Base-by-base conservation (phyloP, 2,888 invertebrate species). In the Camponotus fellah region DNA sequence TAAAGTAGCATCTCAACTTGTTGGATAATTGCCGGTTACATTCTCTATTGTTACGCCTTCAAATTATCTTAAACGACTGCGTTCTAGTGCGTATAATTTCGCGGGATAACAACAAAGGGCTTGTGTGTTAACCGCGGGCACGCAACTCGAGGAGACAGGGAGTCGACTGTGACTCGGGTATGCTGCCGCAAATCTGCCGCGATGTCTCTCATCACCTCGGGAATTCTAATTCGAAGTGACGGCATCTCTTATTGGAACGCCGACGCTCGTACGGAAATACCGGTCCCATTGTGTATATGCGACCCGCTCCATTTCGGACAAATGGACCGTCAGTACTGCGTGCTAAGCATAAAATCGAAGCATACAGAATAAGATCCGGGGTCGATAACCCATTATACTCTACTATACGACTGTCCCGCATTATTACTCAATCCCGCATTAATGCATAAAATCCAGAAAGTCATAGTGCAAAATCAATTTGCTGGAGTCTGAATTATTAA, bases 141-240 rank as follows among this genome's bases (percentile, higher is more conserved):
- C 49, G 34, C 49, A 12, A 58, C 1, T 14, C 21, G 53, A 4
- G 21, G 60, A 40, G n/a, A 60, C 21, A 26, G 40, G 9, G 26
- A 6, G 46, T n/a, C 17, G 66, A 87, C 65, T 65, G 6, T 49
- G 80, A 83, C 72, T 66, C 5, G 86, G 49, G 49, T 72, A 62
- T 40, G 56, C 66, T 71, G 82, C 12, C 8, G 85, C 80, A 82
- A 87, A 89, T 89, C 83, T 83, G 34, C 71, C 86, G 85, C 80
- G 72, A 81, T 82, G 56, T 46, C 46, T 34, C 66, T 5, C 66
- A 34, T 65, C 32, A 40, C 9, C 62, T 75, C 46, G 79, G 82
- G 82, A 83, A 87, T 89, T 82, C 84, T 86, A 89, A 89, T 89
- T 89, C 87, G 79, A 89, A 72, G 62, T 58, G 72, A 84, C 66